phyloP scores from a whole-genome alignment of 1,140 invertebrate genomes.

The Eufriesea mexicana region DNA sequence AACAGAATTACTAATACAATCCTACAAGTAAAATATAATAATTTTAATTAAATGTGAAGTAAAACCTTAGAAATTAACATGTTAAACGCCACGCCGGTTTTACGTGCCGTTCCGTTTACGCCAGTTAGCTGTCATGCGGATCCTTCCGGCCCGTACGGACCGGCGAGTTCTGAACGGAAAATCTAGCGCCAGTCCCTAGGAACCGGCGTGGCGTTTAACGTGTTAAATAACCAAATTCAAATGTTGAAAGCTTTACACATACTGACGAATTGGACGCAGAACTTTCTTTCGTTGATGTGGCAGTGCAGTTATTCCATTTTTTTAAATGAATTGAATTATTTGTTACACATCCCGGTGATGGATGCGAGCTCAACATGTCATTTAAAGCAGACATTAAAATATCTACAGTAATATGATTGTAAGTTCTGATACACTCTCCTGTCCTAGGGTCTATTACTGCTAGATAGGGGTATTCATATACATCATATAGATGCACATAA shows the following conservation, averaged over 20 bases:
- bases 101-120: no score
- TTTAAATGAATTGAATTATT: conserved; percentile 66
- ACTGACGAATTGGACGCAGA: conserved; percentile 53
- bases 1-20: conserved; percentile 54
- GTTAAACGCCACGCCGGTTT: no score
- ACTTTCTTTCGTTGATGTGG: conserved; percentile 58
- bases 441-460: conserved; percentile 90
- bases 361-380: conserved; percentile 79
- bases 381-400: conserved; percentile 77
- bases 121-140: no score
- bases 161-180: no score
- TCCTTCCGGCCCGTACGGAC: no score
- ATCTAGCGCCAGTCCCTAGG: no score
- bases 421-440: conserved; percentile 85
- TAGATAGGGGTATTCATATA: conserved; percentile 87
- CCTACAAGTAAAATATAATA: conserved; percentile 45
- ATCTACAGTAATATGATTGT: conserved; percentile 82
- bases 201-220: no score
- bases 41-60: conserved; percentile 15
- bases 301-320: conserved; percentile 65
- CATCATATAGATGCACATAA: conserved; percentile 88
- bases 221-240: background rate
- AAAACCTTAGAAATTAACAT: conserved; percentile 11
- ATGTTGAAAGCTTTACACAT: conserved; percentile 23
- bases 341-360: conserved; percentile 78